Evolutionary conservation across 1,140 invertebrate species (phyloP).

Genomic region (Akabosia matsudoensis): DNA sequence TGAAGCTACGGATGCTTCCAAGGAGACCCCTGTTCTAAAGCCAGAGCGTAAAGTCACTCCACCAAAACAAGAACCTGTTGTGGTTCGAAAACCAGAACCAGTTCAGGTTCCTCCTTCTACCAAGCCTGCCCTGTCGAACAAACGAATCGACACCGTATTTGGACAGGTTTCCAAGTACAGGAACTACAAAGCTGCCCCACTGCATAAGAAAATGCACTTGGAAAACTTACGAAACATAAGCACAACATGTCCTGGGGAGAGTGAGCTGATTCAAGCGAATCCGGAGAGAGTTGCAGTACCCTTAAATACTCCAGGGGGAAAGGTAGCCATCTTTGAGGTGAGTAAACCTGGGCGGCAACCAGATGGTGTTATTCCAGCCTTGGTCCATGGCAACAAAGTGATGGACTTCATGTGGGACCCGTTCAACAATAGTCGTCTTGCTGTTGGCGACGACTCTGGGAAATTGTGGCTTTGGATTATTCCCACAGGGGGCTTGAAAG

Average conservation of each 20-base stretch:
- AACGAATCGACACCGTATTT: slow-evolving; percentile 80
- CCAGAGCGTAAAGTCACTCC: slow-evolving; percentile 41
- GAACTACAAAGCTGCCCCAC: slow-evolving; percentile 82
- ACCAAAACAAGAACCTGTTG: slow-evolving; percentile 6
- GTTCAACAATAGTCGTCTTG: slow-evolving; percentile 72
- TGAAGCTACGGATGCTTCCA: slow-evolving; percentile 53
- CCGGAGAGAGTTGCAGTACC: slow-evolving; percentile 78
- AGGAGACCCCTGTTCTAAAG: slow-evolving; percentile 47
- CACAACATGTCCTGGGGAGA: slow-evolving; percentile 86
- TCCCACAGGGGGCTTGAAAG: slow-evolving; percentile 65
- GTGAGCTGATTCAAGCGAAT: slow-evolving; percentile 89
- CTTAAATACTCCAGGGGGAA: slow-evolving; percentile 80
- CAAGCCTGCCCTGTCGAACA: slow-evolving; percentile 57
- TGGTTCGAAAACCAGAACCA: neutral
- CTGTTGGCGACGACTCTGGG: slow-evolving; percentile 87
- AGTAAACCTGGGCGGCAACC: slow-evolving; percentile 71
- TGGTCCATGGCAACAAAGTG: slow-evolving; percentile 80
- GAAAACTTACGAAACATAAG: slow-evolving; percentile 88
- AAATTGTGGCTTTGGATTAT: slow-evolving; percentile 81
- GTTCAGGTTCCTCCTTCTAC: neutral
- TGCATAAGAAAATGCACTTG: slow-evolving; percentile 84
- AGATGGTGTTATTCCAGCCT: slow-evolving; percentile 75
- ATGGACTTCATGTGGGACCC: slow-evolving; percentile 94
- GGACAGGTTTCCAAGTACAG: slow-evolving; percentile 88
- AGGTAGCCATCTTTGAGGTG: slow-evolving; percentile 81